phyloP scores from a whole-genome alignment of 2,888 invertebrate species.

The Corythucha ciliata region DNA sequence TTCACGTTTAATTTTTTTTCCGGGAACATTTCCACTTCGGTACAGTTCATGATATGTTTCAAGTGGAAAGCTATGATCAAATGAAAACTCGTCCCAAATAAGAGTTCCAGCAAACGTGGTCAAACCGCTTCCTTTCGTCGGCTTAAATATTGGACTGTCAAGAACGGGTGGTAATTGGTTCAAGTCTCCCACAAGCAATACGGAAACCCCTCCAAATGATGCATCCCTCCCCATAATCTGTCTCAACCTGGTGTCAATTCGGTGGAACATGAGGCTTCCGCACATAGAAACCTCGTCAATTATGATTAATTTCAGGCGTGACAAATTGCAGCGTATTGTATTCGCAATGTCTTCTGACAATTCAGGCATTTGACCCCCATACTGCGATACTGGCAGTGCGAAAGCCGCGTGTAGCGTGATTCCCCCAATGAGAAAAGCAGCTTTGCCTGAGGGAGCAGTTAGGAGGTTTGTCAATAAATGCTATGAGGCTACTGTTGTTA shows the following conservation, averaged over 20 bases:
- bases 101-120: constrained; percentile 16
- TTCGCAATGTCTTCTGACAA: constrained; percentile 11
- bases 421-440: constrained; percentile 25
- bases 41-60: too few species aligned
- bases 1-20: too few species aligned
- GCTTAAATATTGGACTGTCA: constrained; percentile 33
- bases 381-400: constrained; percentile 6
- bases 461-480: constrained; percentile 12
- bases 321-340: constrained; percentile 12
- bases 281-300: constrained; percentile 23
- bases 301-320: constrained; percentile 15
- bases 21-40: too few species aligned
- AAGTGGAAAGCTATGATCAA: too few species aligned
- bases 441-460: constrained; percentile 23
- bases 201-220: constrained; percentile 31
- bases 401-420: constrained; percentile 23
- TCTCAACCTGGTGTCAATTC: constrained; percentile 16
- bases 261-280: constrained; percentile 9
- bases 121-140: constrained; percentile 20
- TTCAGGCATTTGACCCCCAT: constrained; percentile 7
- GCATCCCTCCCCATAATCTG: constrained; percentile 13
- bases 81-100: constrained; percentile 32
- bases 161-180: constrained; percentile 39
- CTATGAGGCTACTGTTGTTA: background rate
- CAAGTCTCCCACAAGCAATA: constrained; percentile 39